Percentiles rank a stretch among this genome's conserved stretches.
phyloP scores from a whole-genome alignment of 1,140 invertebrate species.

The Lucilia cuprina region DNA sequence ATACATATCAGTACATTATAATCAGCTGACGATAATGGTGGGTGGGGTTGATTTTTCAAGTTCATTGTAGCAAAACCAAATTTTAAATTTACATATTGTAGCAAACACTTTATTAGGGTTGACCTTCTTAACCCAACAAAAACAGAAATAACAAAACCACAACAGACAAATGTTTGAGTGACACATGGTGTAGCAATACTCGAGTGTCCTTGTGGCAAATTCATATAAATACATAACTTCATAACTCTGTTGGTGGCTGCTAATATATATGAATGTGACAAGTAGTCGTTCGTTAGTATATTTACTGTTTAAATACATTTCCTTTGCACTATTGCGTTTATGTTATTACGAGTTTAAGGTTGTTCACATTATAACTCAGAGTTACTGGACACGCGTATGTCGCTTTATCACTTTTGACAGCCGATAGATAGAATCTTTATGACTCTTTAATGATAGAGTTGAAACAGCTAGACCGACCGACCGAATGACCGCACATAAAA shows the following conservation, averaged over 20 bases:
- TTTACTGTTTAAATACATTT: neutral
- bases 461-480: neutral
- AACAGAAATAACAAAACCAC: neutral
- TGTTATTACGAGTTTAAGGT: neutral
- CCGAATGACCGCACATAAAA: neutral
- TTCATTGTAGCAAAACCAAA: neutral
- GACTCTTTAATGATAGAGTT: conserved; percentile 32
- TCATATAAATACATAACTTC: neutral
- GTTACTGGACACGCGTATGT: conserved; percentile 21
- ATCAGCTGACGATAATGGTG: neutral
- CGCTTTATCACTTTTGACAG: conserved; percentile 4
- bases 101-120: neutral
- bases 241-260: neutral
- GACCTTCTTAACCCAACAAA: neutral
- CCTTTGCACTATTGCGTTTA: too few relatives aligned
- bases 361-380: neutral
- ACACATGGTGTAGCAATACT: neutral
- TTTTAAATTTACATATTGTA: conserved; percentile 5
- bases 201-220: neutral
- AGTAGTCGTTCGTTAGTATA: neutral
- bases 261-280: neutral
- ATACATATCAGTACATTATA: neutral
- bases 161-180: neutral
- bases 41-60: neutral
- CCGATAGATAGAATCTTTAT: conserved; percentile 36